Evolutionary conservation across 2,797 vertebrate species (phyloP).

Genomic region (Enteromius fasciolatus): DNA sequence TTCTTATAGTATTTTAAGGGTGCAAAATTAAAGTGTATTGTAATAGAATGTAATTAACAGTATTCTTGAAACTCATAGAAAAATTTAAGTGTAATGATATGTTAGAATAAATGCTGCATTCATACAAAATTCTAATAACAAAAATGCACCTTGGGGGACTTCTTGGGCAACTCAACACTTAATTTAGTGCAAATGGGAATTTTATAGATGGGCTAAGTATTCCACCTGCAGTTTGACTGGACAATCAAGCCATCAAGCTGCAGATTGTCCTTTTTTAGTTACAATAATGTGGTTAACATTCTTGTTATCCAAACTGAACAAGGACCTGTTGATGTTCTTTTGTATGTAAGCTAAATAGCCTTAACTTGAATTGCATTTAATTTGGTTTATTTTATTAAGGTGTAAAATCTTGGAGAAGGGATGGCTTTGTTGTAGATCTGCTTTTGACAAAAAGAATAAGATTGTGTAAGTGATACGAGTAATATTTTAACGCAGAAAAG

Average conservation of each 20-base stretch:
- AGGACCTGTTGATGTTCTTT: not conserved
- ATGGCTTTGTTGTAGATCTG: not conserved
- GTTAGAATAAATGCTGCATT: not conserved
- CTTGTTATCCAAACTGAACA: not conserved
- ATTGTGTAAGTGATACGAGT: not conserved
- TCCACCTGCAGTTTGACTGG: not conserved
- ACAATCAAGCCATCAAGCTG: not conserved
- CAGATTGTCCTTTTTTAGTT: not conserved
- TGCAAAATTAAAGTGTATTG: not conserved
- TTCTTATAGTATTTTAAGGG: not conserved
- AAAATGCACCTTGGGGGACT: not conserved
- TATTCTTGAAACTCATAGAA: not conserved
- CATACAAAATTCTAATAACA: not conserved
- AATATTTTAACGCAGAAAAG: slow-evolving; percentile 2
- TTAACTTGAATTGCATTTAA: not conserved
- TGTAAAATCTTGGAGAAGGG: not conserved
- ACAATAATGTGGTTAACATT: not conserved
- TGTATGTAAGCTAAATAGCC: slow-evolving; percentile 1
- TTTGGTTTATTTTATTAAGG: not conserved
- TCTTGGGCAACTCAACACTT: not conserved
- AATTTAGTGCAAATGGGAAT: not conserved
- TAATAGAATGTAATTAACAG: not conserved
- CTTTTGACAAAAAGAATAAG: not conserved
- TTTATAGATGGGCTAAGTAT: not conserved
- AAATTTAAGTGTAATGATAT: not conserved